These are phyloP conservation scores for Cyanocitta stelleri DNA, from an alignment of 2,113 vertebrate genomes.

Conservation along the genomic window DNA sequence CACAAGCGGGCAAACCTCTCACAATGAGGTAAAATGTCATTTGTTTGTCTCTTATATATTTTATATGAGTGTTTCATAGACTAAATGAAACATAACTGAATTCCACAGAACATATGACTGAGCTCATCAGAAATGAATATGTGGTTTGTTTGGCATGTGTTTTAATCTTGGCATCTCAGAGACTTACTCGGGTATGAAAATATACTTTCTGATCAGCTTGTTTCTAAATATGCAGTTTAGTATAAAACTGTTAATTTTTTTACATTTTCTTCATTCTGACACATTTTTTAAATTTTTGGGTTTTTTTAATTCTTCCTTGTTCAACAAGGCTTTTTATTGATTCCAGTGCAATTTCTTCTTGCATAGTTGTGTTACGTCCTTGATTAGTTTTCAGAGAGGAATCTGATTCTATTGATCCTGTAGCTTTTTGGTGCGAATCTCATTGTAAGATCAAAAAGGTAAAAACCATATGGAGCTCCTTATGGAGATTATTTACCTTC, in stretches of 20 bases:
- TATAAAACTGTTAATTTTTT: background rate
- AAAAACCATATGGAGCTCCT: background rate
- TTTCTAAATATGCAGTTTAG: background rate
- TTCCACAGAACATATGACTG: background rate
- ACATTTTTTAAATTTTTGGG: background rate
- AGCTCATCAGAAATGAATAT: background rate
- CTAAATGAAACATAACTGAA: background rate
- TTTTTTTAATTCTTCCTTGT: background rate
- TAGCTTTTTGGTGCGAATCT: background rate
- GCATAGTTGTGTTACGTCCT: background rate
- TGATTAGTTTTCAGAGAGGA: background rate
- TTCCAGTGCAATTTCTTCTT: background rate
- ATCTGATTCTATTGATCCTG: background rate
- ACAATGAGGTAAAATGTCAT: conserved; percentile 62
- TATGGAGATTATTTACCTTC: background rate
- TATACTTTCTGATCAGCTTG: background rate
- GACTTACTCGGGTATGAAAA: background rate
- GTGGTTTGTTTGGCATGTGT: background rate
- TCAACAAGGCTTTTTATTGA: background rate
- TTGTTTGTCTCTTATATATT: background rate
- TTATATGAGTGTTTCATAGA: background rate
- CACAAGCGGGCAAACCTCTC: conserved; percentile 56
- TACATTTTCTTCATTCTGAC: background rate
- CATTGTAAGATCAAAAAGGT: background rate
- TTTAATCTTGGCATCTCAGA: background rate